Evolutionary conservation across 2,797 vertebrate species (phyloP).

Genomic region (Tadarida brasiliensis): DNA sequence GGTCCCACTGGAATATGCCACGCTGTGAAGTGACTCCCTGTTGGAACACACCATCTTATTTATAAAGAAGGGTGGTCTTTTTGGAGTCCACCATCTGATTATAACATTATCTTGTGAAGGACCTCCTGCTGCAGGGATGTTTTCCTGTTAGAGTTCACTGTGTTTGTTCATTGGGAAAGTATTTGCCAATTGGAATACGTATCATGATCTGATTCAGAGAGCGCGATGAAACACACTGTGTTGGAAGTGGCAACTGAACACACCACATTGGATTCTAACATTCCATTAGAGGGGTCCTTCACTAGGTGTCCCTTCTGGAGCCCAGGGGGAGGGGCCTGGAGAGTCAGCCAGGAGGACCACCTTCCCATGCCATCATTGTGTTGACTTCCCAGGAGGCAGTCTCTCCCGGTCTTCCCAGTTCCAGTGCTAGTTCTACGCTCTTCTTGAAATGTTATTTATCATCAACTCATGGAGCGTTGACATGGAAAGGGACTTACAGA

Average conservation of each 20-base stretch:
- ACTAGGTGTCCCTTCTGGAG: not conserved
- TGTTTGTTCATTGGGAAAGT: not conserved
- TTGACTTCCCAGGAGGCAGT: not conserved
- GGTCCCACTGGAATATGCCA: not conserved
- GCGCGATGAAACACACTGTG: accelerated
- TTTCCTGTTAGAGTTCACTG: not conserved
- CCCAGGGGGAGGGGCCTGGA: not conserved
- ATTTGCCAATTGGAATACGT: no score
- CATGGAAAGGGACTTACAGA: not conserved
- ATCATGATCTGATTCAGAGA: not conserved
- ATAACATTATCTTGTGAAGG: not conserved
- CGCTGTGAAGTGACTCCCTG: not conserved
- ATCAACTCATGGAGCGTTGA: accelerated
- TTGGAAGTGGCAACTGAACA: not conserved
- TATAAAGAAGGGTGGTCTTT: not conserved
- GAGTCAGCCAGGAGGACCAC: not conserved
- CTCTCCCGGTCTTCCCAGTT: not conserved
- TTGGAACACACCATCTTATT: not conserved
- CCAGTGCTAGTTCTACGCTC: not conserved
- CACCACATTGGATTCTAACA: not conserved
- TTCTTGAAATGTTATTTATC: not conserved
- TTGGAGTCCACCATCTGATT: not conserved
- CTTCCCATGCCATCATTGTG: not conserved
- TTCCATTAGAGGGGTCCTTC: not conserved
- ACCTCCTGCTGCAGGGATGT: not conserved